Evolutionary conservation across 2,888 invertebrate genomes (phyloP).

Genomic region (Sipunculus nudus): DNA sequence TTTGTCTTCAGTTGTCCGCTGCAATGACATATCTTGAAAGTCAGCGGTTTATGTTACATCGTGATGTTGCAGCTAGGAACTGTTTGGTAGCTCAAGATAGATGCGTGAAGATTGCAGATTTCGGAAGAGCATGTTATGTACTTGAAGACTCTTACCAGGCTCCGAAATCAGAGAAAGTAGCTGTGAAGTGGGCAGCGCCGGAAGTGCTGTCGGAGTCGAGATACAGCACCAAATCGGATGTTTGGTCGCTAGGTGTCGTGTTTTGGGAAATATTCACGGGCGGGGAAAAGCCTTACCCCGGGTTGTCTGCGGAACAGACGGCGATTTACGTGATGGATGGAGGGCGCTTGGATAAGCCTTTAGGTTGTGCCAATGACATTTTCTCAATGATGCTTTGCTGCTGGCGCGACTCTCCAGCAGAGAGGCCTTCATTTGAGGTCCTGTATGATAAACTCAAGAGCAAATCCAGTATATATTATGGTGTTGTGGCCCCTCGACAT

Average conservation of each 20-base stretch:
- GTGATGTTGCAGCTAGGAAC: slow-evolving; percentile 39
- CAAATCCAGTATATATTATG: slow-evolving; percentile 42
- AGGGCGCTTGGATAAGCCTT: slow-evolving; percentile 40
- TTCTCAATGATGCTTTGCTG: slow-evolving; percentile 38
- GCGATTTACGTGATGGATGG: slow-evolving; percentile 39
- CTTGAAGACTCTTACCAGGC: slow-evolving; percentile 41
- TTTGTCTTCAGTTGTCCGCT: slow-evolving; percentile 40
- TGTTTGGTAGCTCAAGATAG: slow-evolving; percentile 36
- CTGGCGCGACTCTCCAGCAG: slow-evolving; percentile 32
- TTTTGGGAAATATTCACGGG: slow-evolving; percentile 43
- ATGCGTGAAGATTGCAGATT: slow-evolving; percentile 41
- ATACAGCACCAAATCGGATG: slow-evolving; percentile 43
- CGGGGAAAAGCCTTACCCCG: slow-evolving; percentile 37
- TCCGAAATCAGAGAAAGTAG: slow-evolving; percentile 28
- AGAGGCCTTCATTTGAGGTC: slow-evolving; percentile 33
- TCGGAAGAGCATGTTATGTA: slow-evolving; percentile 39
- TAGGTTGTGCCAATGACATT: slow-evolving; percentile 33
- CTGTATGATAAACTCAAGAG: slow-evolving; percentile 40
- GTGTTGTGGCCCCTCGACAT: slow-evolving; percentile 1
- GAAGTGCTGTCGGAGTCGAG: slow-evolving; percentile 38
- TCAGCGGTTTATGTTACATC: slow-evolving; percentile 37
- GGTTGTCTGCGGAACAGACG: slow-evolving; percentile 33
- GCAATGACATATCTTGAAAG: slow-evolving; percentile 39
- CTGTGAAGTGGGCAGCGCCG: slow-evolving; percentile 42
- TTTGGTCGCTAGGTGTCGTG: slow-evolving; percentile 43